Base-by-base conservation (phyloP, 2,113 vertebrate genomes). In the Asarcornis scutulata region DNA sequence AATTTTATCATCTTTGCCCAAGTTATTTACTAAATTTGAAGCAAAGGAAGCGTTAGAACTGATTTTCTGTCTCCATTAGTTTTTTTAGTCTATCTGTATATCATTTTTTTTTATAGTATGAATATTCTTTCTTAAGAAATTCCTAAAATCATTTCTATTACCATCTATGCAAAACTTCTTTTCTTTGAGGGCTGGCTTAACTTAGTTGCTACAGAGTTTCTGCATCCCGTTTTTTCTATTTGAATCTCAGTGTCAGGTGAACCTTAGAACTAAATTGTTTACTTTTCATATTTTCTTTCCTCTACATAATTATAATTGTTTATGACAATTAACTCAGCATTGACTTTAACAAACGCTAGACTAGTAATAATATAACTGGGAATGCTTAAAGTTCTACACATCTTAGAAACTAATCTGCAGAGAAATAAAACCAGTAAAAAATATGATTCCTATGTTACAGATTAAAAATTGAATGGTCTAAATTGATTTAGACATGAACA, bases 271-370 rank as follows among this genome's bases (percentile, higher is more conserved):
- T 60, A 83, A n/a, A 32, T 27, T 80, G 8, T 86, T 91, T 76
- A 81, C 34, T 79, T 81, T 77, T 85, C 15, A 11, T 62, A 40
- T 86, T 79, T 88, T 89, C 40, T 7, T 95, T 83, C 48, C 40
- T 76, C 52, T 68, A 16, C 26, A 38, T 25, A 90, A 56, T 67
- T 83, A 71, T 55, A 91, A 73, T 36, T 85, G 8, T 17, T 91
- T 59, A 67, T 66, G 26, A 66, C 36, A 81, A 81, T 94, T 72
- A 11, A 64, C 66, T 95, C 79, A 84, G 58, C 58, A 91, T 7
- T 67, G 46, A 69, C 72, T 66, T 91, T n/a, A 69, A 91, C 46
- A 81, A 89, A 94, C 96, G 20, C 32, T 69, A 82, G 26, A 62
- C 13, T 4, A 50, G 8, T 71, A 77, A 80, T 87, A 95, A 91